Base-by-base conservation (phyloP, 1,140 invertebrate genomes). In the Xylocopa sonorina region DNA sequence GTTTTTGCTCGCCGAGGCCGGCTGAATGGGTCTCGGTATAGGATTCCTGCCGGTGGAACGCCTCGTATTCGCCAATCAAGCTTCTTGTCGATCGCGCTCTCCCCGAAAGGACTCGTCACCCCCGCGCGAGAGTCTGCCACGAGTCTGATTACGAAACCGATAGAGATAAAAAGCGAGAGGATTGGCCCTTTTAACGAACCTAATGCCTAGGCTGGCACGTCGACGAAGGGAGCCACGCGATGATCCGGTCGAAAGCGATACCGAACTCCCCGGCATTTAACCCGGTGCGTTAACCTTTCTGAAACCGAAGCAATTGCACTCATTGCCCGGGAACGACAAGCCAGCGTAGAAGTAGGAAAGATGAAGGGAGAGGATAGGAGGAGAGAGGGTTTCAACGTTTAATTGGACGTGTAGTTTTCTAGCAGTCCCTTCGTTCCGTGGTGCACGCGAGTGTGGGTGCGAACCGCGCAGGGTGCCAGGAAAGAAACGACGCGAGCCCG, bases 221-320 rank as follows among this genome's bases (percentile, higher is more conserved):
- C 60, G 72, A 83, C 48, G 74, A 77, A 62, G 68, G 82, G 74
- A 63, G 43, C 73, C 46, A 78, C 68, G 7, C 6, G 34, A 41
- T 6, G 67, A 82, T 86, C 79, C 71, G 62, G 62, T 88, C 88
- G 88, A 91, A 91, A 90, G 88, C 88, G 89, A 89, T 88, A 91
- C 85, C 87, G 80, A 92, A 92, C 91, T 91, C 90, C 80, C 75
- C 77, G 75, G 76, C 87, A 83, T 92, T 92, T 92, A 90, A 92
- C 91, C 90, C 86, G 84, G 83, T 87, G 87, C 86, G 87, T 90
- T 92, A 91, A 91, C 91, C 91, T 90, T 90, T 85, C 84, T 91
- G 87, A 88, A 90, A 90, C 88, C 88, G 88, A 89, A 88, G 90
- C 88, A 92, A 92, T 92, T 91, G 90, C 88, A 90, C 85, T 90